Base-by-base conservation (phyloP, 1,140 invertebrate species). In the Nomia melanderi region DNA sequence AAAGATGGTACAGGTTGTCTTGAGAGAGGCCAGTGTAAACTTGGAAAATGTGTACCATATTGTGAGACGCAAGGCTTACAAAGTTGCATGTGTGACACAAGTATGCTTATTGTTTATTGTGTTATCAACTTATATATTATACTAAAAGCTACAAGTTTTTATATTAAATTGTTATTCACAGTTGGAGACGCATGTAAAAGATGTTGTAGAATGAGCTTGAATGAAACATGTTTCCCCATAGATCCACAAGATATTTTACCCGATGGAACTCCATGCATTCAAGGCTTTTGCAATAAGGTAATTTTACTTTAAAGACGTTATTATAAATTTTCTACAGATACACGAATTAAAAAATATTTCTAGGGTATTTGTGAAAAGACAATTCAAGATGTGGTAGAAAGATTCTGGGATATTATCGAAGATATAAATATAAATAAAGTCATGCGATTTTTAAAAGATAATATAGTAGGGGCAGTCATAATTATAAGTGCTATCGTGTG, bases 341-440 rank as follows among this genome's bases (percentile, higher is more conserved):
- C 7, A 23, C 17, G 36, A 64, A 5, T 27, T 70, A 25, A 77
- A 66, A 41, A 36, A 80, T 84, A 57, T 75, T 90, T 91, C 6
- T 84, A 98, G 96, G 97, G 97, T n/a, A 93, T 96, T 2, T 98
- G 97, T 89, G 97, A 98, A 88, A 98, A 98, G 91, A 98, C 97
- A 2, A 97, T 98, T 78, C 97, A 98, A 91, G 97, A 98, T 88
- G 97, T 98, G 14, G 97, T 98, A 7, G 97, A 98, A 91, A 94
- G 98, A 64, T 98, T 98, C 90, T 98, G 98, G 98, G 97, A 98
- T 88, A 98, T 98, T 33, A 98, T 99, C 64, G 97, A 98, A 91
- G 97, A 98, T 86, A 98, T 98, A 44, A 98, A 98, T 87, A 98
- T 98, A 47, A 98, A 98, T 87, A 97, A 97, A 90, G 96, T 98